These are phyloP conservation scores for Tarsius wallacei DNA, from an alignment of 2,797 vertebrate species.

Conservation along the genomic window DNA sequence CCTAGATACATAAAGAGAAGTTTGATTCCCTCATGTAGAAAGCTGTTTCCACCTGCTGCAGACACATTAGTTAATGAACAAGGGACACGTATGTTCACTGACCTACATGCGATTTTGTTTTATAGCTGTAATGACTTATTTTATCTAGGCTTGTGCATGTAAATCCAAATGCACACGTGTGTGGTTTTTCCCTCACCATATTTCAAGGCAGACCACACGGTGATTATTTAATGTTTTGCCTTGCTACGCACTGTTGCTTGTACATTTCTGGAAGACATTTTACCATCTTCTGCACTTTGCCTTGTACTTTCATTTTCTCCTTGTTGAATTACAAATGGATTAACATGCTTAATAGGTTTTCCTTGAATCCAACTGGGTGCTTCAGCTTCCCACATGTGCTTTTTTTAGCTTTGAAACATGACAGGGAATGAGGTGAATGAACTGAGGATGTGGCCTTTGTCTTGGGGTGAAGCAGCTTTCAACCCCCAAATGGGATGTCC, in stretches of 20 bases:
- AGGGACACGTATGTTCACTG: background rate
- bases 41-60: background rate
- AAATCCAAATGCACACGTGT: fast-evolving
- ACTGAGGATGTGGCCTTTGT: background rate
- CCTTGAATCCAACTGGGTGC: constrained; percentile 5
- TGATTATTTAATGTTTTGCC: background rate
- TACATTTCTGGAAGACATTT: background rate
- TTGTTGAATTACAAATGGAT: constrained; percentile 65
- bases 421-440: constrained; percentile 39
- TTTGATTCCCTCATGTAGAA: background rate
- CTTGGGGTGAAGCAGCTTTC: background rate
- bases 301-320: constrained; percentile 35
- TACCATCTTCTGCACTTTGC: background rate
- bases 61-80: background rate
- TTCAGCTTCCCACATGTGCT: background rate
- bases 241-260: background rate
- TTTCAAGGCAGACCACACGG: background rate
- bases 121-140: background rate
- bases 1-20: background rate
- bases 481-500: background rate
- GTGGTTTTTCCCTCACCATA: background rate
- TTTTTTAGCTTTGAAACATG: constrained; percentile 56
- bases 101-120: background rate
- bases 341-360: constrained; percentile 45
- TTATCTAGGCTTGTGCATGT: too few relatives aligned